Conservation (phyloP, 2,888 invertebrate species). For the Mesopsocus fuscifrons region DNA sequence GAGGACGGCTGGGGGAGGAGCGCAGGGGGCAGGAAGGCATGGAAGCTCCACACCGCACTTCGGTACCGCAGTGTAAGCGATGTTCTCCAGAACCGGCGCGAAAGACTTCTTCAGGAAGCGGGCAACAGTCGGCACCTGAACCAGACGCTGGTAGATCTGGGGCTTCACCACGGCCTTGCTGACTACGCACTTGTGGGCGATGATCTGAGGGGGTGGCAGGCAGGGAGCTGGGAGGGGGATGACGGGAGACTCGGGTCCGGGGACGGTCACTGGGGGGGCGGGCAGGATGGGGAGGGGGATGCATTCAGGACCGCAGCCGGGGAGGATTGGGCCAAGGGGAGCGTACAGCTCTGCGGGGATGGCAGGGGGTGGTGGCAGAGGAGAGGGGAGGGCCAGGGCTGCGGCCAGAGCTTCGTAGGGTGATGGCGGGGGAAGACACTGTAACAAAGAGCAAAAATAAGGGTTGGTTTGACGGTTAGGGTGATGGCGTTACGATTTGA, state of each 20-base stretch:
- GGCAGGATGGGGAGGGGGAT: background rate
- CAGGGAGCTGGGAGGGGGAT: conserved; percentile 3
- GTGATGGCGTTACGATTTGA: background rate
- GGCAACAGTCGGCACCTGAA: background rate
- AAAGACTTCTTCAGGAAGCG: conserved; percentile 2
- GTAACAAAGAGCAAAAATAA: background rate
- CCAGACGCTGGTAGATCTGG: conserved; percentile 1
- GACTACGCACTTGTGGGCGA: conserved; percentile 8
- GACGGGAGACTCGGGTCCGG: background rate
- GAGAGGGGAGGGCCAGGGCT: background rate
- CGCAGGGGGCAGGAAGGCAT: background rate
- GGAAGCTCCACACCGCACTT: conserved; percentile 1
- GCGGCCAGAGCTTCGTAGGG: background rate
- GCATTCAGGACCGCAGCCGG: background rate
- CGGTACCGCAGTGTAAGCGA: conserved; percentile 7
- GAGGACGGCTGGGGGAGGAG: background rate
- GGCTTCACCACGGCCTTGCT: conserved; percentile 6
- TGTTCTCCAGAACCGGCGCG: conserved; percentile 4
- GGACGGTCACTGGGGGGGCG: conserved; percentile 5
- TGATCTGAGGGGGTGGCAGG: background rate
- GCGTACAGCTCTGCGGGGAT: background rate
- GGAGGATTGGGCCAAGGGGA: background rate
- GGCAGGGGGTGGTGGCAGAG: background rate
- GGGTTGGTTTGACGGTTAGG: background rate
- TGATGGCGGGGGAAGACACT: background rate